Evolutionary conservation across 2,113 vertebrate genomes (phyloP).

Genomic region (Nansenia antarctica): DNA sequence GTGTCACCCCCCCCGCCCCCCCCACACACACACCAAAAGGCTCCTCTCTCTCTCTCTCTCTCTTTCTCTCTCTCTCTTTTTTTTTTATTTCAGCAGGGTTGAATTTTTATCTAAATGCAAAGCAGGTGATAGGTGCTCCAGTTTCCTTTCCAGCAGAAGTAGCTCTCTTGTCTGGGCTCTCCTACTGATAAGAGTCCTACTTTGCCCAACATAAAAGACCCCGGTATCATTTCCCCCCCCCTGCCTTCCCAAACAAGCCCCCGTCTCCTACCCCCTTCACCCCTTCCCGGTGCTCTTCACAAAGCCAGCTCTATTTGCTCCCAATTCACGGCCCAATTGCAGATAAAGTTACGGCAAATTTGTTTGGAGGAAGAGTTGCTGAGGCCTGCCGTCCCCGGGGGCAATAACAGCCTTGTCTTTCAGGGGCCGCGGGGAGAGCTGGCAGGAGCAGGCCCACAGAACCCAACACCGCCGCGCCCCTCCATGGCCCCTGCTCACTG

Average conservation of each 20-base stretch:
- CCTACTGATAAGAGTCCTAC: constrained; percentile 82
- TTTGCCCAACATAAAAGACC: constrained; percentile 87
- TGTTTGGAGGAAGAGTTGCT: constrained; percentile 97
- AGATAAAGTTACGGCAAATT: constrained; percentile 99
- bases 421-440: constrained; percentile 82
- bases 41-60: constrained; percentile 60
- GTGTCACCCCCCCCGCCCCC: constrained; percentile 35
- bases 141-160: constrained; percentile 79
- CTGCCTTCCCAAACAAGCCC: constrained; percentile 82
- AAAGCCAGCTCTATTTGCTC: constrained; percentile 93
- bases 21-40: constrained; percentile 57
- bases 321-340: constrained; percentile 90
- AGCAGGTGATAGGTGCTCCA: constrained; percentile 83
- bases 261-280: constrained; percentile 79
- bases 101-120: constrained; percentile 83
- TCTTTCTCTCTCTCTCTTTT: constrained; percentile 45
- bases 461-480: constrained; percentile 80
- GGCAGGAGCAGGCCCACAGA: constrained; percentile 82
- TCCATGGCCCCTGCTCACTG: constrained; percentile 87
- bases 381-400: constrained; percentile 88
- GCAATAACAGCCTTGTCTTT: constrained; percentile 91
- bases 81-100: constrained; percentile 71
- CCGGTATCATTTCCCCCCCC: constrained; percentile 79
- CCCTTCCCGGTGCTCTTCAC: constrained; percentile 79
- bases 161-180: constrained; percentile 79